Conservation (phyloP, 2,888 invertebrate genomes). For the Xestia c-nigrum region DNA sequence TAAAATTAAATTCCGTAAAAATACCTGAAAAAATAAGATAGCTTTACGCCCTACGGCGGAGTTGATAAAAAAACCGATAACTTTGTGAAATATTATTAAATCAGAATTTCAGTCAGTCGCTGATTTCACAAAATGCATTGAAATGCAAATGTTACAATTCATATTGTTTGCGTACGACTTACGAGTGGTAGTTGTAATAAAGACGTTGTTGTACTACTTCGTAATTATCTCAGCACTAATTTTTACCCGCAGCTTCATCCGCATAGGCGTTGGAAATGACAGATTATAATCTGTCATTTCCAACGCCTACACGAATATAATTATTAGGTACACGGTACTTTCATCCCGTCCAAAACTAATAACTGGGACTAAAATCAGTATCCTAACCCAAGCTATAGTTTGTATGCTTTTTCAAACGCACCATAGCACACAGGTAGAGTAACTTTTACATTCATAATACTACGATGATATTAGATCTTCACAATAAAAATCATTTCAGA, state of each 20-base stretch:
- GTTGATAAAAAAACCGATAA: constrained; percentile 7
- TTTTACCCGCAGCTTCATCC: not conserved
- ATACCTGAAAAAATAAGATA: constrained; percentile 67
- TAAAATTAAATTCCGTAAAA: constrained; percentile 71
- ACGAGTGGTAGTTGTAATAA: not conserved
- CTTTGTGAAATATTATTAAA: not conserved
- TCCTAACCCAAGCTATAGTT: not conserved
- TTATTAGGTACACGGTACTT: too few relatives aligned
- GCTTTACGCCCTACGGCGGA: not conserved
- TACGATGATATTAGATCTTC: not conserved
- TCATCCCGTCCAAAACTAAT: not conserved
- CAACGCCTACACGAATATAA: too few relatives aligned
- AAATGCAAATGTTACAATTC: not conserved
- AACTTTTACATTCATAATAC: not conserved
- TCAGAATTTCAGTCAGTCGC: constrained; percentile 6
- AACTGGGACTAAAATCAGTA: not conserved
- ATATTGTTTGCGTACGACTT: not conserved
- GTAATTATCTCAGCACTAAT: not conserved
- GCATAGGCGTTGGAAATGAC: not conserved
- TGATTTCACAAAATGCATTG: not conserved
- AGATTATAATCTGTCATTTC: too few relatives aligned
- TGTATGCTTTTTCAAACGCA: not conserved
- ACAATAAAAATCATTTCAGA: not conserved
- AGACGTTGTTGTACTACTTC: not conserved
- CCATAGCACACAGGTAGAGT: not conserved